Percentiles rank a stretch among this genome's conserved stretches.
Evolutionary conservation across 2,113 vertebrate genomes (phyloP).

Genomic region (Haplotaxodon microlepis): DNA sequence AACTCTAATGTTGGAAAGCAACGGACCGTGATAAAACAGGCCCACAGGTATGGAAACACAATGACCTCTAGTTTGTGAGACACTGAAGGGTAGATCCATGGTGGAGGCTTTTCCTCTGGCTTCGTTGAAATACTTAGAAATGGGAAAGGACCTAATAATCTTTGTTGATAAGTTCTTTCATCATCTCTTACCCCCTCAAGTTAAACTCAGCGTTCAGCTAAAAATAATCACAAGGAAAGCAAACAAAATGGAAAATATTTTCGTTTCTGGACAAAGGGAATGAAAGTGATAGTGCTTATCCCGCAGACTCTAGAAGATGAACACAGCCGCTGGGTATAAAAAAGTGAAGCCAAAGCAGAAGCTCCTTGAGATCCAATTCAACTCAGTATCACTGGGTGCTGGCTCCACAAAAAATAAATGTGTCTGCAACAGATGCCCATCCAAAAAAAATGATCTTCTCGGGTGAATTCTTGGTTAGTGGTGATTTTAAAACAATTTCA

Average conservation of each 20-base stretch:
- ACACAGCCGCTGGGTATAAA: background rate
- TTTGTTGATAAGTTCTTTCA: background rate
- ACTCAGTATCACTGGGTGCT: background rate
- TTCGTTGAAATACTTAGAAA: background rate
- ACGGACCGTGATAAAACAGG: background rate
- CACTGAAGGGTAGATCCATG: background rate
- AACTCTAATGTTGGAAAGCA: background rate
- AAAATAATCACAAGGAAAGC: background rate
- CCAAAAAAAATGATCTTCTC: fast-evolving
- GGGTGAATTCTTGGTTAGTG: fast-evolving
- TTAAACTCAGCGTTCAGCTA: background rate
- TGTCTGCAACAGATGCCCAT: fast-evolving
- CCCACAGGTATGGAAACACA: background rate
- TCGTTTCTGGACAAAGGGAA: background rate
- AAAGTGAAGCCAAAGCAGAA: background rate
- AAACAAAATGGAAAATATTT: slow-evolving; percentile 2
- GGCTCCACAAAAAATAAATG: background rate
- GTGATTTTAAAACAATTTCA: background rate
- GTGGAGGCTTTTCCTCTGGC: background rate
- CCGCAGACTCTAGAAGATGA: background rate
- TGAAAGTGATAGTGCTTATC: background rate
- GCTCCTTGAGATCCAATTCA: background rate
- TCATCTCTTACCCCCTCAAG: background rate
- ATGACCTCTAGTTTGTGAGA: background rate
- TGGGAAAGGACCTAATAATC: background rate